Conservation (phyloP, 1,140 invertebrate species). For the Brachystomella parvula region DNA sequence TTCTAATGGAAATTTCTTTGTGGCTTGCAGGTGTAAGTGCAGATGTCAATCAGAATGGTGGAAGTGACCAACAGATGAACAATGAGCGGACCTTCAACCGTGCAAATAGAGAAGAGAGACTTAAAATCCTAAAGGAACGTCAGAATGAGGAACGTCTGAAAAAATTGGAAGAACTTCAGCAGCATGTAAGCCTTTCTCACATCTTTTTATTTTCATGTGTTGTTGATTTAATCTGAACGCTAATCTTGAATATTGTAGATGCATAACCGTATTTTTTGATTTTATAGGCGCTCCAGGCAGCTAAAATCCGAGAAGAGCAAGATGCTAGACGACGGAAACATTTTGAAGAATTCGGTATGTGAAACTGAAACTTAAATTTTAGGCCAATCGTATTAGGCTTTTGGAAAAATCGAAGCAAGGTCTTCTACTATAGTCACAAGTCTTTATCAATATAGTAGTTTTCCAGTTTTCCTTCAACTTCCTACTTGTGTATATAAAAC, state of each 20-base stretch:
- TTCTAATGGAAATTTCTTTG: background rate
- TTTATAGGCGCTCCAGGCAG: constrained; percentile 29
- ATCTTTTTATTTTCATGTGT: background rate
- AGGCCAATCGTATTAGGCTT: too few relatives aligned
- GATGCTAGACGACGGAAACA: constrained; percentile 28
- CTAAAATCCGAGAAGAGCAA: constrained; percentile 31
- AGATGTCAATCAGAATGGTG: constrained; percentile 24
- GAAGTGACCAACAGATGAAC: background rate
- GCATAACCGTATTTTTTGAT: constrained; percentile 1
- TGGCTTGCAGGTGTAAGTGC: constrained; percentile 32
- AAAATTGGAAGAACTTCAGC: constrained; percentile 37
- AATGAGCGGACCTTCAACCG: background rate
- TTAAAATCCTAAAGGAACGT: constrained; percentile 25
- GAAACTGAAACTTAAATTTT: too few relatives aligned
- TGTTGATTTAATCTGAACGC: background rate
- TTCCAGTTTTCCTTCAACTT: too few relatives aligned
- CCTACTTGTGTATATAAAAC: too few relatives aligned
- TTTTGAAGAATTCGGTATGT: constrained; percentile 31
- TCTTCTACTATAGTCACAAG: too few relatives aligned
- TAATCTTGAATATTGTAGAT: background rate
- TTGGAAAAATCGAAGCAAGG: too few relatives aligned
- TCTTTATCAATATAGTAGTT: too few relatives aligned
- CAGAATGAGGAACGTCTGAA: constrained; percentile 34
- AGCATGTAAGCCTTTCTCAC: constrained; percentile 25
- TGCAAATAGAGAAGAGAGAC: constrained; percentile 25